A percentile compares a stretch with the other conserved stretches of the same genome.
Evolutionary conservation across 2,113 vertebrate genomes (phyloP).

Genomic region (Tiliqua scincoides): DNA sequence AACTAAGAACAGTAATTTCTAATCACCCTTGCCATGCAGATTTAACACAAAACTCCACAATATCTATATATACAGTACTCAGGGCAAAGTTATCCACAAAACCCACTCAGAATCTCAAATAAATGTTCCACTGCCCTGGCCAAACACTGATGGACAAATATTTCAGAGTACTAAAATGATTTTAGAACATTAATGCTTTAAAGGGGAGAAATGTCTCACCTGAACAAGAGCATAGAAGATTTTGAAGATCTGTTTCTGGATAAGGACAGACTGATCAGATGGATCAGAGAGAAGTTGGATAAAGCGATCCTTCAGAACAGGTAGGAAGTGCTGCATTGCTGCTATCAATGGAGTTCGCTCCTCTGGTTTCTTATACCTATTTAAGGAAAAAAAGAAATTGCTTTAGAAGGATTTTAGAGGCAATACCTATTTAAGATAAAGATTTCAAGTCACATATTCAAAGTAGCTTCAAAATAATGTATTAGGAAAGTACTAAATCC

Average conservation of each 20-base stretch:
- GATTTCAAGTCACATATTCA: background rate
- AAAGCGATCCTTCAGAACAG: conserved; percentile 95
- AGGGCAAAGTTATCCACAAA: background rate
- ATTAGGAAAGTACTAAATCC: background rate
- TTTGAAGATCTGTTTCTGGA: conserved; percentile 99
- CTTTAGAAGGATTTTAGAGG: conserved; percentile 45
- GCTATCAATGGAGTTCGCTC: conserved; percentile 94
- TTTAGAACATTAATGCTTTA: background rate
- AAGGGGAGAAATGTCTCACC: conserved; percentile 72
- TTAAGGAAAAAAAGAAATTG: conserved; percentile 53
- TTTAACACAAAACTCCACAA: background rate
- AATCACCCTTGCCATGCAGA: background rate
- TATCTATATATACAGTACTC: background rate
- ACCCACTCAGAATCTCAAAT: background rate
- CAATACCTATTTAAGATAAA: conserved; percentile 12
- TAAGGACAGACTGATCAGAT: conserved; percentile 94
- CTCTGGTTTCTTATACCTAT: conserved; percentile 97
- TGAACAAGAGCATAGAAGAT: conserved; percentile 99
- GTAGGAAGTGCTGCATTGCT: conserved; percentile 98
- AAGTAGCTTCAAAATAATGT: background rate
- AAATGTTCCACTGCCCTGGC: background rate
- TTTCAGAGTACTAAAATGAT: conserved; percentile 9
- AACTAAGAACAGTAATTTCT: too few species aligned
- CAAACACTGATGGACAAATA: conserved; percentile 14
- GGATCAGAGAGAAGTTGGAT: conserved; percentile 92